These are phyloP conservation scores for Falcaria lacertinaria DNA, from an alignment of 2,888 invertebrate genomes.

Conservation along the genomic window DNA sequence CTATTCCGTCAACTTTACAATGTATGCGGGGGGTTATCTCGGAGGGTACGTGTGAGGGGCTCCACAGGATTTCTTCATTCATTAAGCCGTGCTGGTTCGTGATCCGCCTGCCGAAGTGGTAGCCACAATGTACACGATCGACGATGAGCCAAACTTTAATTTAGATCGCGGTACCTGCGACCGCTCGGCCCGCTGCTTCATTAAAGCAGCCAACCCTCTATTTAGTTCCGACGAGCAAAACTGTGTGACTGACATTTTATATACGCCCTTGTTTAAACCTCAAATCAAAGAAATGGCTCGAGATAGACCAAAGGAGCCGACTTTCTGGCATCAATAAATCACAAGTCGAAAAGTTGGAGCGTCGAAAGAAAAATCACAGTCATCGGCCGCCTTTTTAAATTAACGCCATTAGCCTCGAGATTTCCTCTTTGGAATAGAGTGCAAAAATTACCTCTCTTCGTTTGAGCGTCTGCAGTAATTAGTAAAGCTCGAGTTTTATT, in stretches of 20 bases:
- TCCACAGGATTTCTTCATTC: slow-evolving; percentile 71
- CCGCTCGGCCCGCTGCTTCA: slow-evolving; percentile 54
- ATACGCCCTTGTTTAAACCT: slow-evolving; percentile 34
- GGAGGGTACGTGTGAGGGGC: slow-evolving; percentile 53
- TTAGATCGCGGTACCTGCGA: slow-evolving; percentile 61
- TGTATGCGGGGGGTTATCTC: slow-evolving; percentile 43
- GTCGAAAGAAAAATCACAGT: slow-evolving; percentile 71
- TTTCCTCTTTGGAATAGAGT: slow-evolving; percentile 74
- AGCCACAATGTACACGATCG: slow-evolving; percentile 53
- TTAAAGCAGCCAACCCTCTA: slow-evolving; percentile 61
- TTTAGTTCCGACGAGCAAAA: slow-evolving; percentile 50
- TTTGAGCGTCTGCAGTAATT: slow-evolving; percentile 72
- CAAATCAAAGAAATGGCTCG: slow-evolving; percentile 14
- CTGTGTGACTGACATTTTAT: slow-evolving; percentile 65
- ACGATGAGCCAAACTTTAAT: slow-evolving; percentile 71
- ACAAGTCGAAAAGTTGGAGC: slow-evolving; percentile 53
- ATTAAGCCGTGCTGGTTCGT: slow-evolving; percentile 66
- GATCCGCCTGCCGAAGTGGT: slow-evolving; percentile 61
- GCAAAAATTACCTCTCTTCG: slow-evolving; percentile 76
- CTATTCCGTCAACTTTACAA: slow-evolving; percentile 46
- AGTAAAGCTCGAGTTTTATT: slow-evolving; percentile 80
- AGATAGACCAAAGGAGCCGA: slow-evolving; percentile 26
- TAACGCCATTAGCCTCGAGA: slow-evolving; percentile 77
- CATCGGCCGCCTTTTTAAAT: slow-evolving; percentile 76
- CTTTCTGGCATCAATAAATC: slow-evolving; percentile 63